A percentile compares a stretch with the other conserved stretches of the same genome.
These are phyloP conservation scores for Macquaria ambigua DNA, from an alignment of 2,113 vertebrate genomes.

Conservation along the genomic window DNA sequence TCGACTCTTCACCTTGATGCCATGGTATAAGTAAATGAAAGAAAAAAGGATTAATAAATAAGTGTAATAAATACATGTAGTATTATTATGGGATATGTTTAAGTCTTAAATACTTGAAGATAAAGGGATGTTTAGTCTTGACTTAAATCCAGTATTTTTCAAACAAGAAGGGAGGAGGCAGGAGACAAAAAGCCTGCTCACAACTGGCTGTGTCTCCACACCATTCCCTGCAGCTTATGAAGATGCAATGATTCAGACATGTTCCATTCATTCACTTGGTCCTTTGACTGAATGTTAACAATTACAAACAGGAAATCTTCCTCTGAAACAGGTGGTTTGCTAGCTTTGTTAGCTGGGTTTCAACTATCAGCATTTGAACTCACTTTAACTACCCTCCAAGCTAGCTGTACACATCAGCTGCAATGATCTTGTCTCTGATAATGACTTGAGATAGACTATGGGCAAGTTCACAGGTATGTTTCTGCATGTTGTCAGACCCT, in stretches of 20 bases:
- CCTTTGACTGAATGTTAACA: slow-evolving; percentile 18
- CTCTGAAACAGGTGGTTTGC: slow-evolving; percentile 7
- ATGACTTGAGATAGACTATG: too few relatives aligned
- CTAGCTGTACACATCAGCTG: neutral
- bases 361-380: neutral
- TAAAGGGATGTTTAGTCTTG: neutral
- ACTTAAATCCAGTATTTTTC: neutral
- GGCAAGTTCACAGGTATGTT: neutral
- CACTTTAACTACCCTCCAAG: neutral
- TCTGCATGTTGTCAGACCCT: neutral
- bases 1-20: neutral
- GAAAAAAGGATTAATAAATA: slow-evolving; percentile 11
- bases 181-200: neutral
- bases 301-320: neutral
- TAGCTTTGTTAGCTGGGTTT: neutral
- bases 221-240: neutral
- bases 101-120: neutral
- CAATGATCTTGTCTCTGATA: neutral
- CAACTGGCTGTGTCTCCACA: neutral
- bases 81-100: neutral
- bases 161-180: neutral
- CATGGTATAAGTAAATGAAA: neutral
- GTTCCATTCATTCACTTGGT: slow-evolving; percentile 25
- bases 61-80: neutral
- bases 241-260: slow-evolving; percentile 10